These are phyloP conservation scores for Gastracanthus pulcherrimus DNA, from an alignment of 2,888 invertebrate genomes.

Conservation along the genomic window DNA sequence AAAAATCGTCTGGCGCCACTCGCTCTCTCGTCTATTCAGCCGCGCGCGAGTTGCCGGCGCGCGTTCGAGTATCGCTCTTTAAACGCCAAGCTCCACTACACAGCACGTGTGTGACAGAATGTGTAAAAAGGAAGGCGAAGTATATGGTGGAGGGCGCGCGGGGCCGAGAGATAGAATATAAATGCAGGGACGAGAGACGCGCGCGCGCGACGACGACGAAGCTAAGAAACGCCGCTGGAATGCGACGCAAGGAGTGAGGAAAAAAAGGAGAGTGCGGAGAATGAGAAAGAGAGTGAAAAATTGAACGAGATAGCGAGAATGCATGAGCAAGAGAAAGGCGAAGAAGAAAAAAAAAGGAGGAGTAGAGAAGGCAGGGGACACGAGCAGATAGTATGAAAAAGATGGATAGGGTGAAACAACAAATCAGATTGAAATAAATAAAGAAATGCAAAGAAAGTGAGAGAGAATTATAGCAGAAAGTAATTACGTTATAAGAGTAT, in stretches of 20 bases:
- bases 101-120: conserved; percentile 35
- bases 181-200: conserved; percentile 29
- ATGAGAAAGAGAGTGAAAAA: conserved; percentile 45
- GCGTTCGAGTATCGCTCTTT: conserved; percentile 24
- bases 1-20: conserved; percentile 35
- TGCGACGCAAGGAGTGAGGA: conserved; percentile 41
- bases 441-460: not conserved
- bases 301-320: conserved; percentile 38
- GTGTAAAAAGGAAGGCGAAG: conserved; percentile 20
- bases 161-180: conserved; percentile 40
- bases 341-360: not conserved
- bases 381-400: not conserved
- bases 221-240: conserved; percentile 39
- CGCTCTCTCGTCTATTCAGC: not conserved
- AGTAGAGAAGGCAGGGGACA: not conserved
- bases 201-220: no score
- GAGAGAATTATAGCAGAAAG: no score
- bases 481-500: no score
- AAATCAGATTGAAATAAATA: not conserved
- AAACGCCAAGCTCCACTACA: not conserved
- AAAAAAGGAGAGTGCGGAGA: conserved; percentile 19
- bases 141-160: not conserved
- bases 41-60: not conserved
- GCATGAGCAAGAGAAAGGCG: not conserved
- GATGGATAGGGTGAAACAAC: not conserved